Evolutionary conservation across 2,113 vertebrate species (phyloP).

Genomic region (Cebidichthys violaceus): DNA sequence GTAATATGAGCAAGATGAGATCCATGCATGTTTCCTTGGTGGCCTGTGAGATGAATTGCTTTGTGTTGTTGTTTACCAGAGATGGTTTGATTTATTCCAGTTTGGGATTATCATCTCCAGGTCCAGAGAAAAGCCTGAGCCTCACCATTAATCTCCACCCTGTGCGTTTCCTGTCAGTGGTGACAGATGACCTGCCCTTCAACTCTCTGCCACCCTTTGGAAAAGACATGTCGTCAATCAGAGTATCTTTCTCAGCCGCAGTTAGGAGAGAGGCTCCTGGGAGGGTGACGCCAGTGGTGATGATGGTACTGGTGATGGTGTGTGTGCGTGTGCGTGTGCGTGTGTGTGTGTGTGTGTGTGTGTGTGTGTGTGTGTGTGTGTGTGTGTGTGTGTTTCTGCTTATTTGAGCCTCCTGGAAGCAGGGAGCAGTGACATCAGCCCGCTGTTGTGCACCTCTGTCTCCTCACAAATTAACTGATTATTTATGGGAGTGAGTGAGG

Average conservation of each 20-base stretch:
- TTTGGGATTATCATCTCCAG: conserved; percentile 45
- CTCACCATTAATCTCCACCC: conserved; percentile 49
- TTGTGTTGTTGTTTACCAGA: conserved; percentile 60
- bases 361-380: conserved; percentile 19
- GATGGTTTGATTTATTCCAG: conserved; percentile 68
- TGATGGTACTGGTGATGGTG: background rate
- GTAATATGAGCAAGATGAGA: conserved; percentile 41
- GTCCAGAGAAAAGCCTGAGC: conserved; percentile 21
- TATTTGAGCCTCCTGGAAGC: conserved; percentile 33
- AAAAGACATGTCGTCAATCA: conserved; percentile 62
- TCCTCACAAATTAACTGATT: conserved; percentile 62
- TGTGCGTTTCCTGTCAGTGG: conserved; percentile 47
- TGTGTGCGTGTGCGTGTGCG: conserved; percentile 27
- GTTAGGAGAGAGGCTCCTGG: conserved; percentile 17
- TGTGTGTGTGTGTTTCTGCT: conserved; percentile 26
- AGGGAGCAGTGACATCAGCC: conserved; percentile 65
- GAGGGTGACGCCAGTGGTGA: conserved; percentile 12
- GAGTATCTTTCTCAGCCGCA: conserved; percentile 33
- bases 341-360: conserved; percentile 13
- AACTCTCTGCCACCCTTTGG: conserved; percentile 54
- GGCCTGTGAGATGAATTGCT: conserved; percentile 52
- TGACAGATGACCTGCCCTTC: conserved; percentile 75
- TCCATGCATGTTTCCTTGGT: conserved; percentile 15
- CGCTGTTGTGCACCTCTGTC: conserved; percentile 42
- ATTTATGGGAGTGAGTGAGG: conserved; percentile 63